A percentile compares a stretch with the other conserved stretches of the same genome.
Evolutionary conservation across 1,140 invertebrate genomes (phyloP).

Genomic region (Gryllus bimaculatus): DNA sequence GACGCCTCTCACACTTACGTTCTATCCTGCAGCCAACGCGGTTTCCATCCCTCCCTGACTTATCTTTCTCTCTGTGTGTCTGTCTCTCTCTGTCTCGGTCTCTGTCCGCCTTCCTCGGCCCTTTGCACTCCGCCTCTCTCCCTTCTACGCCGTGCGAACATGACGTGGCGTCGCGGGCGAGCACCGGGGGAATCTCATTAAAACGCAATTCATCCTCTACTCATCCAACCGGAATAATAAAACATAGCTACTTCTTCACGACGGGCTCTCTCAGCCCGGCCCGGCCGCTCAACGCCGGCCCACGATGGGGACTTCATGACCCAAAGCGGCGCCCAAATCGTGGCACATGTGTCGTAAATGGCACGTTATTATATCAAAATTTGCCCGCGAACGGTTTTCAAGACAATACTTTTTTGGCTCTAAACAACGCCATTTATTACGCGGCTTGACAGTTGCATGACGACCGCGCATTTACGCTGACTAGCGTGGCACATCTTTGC

Average conservation of each 20-base stretch:
- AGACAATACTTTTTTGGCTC: background rate
- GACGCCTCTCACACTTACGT: background rate
- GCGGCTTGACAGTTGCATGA: background rate
- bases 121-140: too few species aligned
- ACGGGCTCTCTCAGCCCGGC: background rate
- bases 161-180: background rate
- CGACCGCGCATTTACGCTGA: background rate
- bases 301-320: background rate
- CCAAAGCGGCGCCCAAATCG: background rate
- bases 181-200: background rate
- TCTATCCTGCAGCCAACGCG: background rate
- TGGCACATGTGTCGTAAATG: background rate
- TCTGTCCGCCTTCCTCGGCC: too few species aligned
- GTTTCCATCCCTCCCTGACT: too few species aligned
- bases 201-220: background rate
- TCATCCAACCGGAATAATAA: slow-evolving; percentile 4
- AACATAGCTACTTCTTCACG: background rate
- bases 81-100: too few species aligned
- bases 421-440: background rate
- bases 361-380: background rate
- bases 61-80: too few species aligned
- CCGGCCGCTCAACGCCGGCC: background rate
- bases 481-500: background rate
- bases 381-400: background rate
- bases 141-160: background rate